Base-by-base conservation (phyloP, 2,797 vertebrate species). In the Catostomus latipinnis region DNA sequence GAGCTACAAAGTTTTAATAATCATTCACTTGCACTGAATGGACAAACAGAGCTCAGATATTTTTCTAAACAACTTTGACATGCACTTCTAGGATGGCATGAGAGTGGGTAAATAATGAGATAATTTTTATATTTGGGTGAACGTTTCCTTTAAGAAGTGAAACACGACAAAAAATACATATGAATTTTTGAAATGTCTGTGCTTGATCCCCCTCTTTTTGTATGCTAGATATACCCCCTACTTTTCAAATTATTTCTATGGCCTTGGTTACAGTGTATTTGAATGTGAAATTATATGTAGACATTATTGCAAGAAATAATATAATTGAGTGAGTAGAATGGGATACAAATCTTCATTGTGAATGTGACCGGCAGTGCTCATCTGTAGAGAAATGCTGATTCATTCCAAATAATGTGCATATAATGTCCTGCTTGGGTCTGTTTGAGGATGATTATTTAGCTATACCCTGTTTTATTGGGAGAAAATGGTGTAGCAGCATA, bases 241-340 rank as follows among this genome's bases (percentile, higher is more conserved):
- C 13, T 65, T 65, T 65, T 63, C 34, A 48, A 48, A 46, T 65
- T 6, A 8, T 46, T 65, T 13, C 46, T 65, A 46, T 13, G 34
- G 34, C 34, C 6, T 2, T 45, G 61, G 61, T 48, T 12, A 63
- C 34, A 34, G 34, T 34, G 34, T 34, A 34, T 34, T 34, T 34
- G 34, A 68, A 71, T 65, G 69, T 76, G 63, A 82, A 72, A 71
- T 74, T 69, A 52, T 49, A 22, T 61, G 65, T 56, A 65, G 58
- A 52, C 74, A 67, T 60, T 52, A 70, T 72, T 70, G 71, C 72
- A 67, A 45, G 56, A 71, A 73, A 79, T 67, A 0, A 67, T 58
- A 67, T 67, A 80, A 73, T 34, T 34, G 34, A 34, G 34, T 34
- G 34, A 86, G 87, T 71, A 52, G 85, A 87, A 90, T 88, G 86